These are phyloP conservation scores for Elephas maximus DNA, from an alignment of 2,113 vertebrate species.

Conservation along the genomic window DNA sequence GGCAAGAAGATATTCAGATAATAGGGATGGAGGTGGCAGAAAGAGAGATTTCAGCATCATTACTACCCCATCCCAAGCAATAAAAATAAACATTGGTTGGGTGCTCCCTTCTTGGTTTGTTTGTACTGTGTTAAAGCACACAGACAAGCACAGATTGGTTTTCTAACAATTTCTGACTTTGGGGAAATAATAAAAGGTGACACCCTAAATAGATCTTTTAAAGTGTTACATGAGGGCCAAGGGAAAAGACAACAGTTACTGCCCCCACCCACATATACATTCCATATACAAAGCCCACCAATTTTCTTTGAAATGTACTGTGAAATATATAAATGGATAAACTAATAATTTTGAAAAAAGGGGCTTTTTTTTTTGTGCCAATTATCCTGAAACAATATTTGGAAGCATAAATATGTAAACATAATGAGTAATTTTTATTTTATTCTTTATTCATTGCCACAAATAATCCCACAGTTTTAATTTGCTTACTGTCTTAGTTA, in stretches of 20 bases:
- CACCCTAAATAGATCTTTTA: not conserved
- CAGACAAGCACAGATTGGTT: not conserved
- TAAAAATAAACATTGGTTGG: accelerated
- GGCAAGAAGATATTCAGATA: not conserved
- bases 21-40: too few species aligned
- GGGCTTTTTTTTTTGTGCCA: not conserved
- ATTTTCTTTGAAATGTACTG: not conserved
- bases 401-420: not conserved
- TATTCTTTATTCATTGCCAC: not conserved
- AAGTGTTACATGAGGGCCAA: not conserved
- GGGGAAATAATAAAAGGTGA: not conserved
- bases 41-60: accelerated
- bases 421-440: not conserved
- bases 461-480: not conserved
- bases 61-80: too few species aligned
- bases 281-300: not conserved
- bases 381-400: not conserved
- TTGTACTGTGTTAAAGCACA: not conserved
- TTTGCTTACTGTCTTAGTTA: not conserved
- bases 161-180: not conserved
- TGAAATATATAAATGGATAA: not conserved
- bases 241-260: not conserved
- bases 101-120: accelerated
- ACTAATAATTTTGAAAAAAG: not conserved
- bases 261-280: accelerated